phyloP scores from a whole-genome alignment of 2,888 invertebrate genomes.

The Bombylius major region DNA sequence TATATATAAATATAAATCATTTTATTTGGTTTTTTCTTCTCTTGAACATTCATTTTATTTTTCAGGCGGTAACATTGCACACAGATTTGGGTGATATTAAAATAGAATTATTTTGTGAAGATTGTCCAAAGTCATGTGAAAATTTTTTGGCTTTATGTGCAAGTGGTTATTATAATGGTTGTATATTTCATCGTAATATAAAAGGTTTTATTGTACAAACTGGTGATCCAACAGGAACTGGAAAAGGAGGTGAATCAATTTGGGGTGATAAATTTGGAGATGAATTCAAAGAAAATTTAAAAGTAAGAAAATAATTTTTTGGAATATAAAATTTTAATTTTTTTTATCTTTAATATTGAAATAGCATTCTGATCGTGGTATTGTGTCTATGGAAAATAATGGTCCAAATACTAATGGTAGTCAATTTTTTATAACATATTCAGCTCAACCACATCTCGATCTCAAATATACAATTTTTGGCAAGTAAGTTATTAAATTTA shows the following conservation, averaged over 20 bases:
- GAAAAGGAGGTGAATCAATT: conserved; percentile 93
- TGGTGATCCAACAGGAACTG: conserved; percentile 77
- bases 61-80: conserved; percentile 43
- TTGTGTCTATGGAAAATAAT: conserved; percentile 96
- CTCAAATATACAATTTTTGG: conserved; percentile 96
- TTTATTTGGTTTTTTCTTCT: too few relatives aligned
- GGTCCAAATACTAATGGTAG: conserved; percentile 96
- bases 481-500: conserved; percentile 59
- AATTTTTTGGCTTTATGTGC: conserved; percentile 95
- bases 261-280: conserved; percentile 97
- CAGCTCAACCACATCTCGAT: conserved; percentile 88
- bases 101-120: conserved; percentile 90
- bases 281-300: conserved; percentile 88
- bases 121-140: conserved; percentile 91
- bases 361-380: conserved; percentile 75
- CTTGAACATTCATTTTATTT: neutral
- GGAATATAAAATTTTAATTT: neutral
- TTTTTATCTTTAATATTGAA: conserved; percentile 15
- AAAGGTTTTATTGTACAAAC: conserved; percentile 85
- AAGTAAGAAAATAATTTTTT: conserved; percentile 40
- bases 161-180: conserved; percentile 89
- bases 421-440: conserved; percentile 95
- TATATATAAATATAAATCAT: too few relatives aligned
- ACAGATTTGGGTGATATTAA: conserved; percentile 98
- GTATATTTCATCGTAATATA: conserved; percentile 89